Percentiles rank a stretch among this genome's conserved stretches.
Conservation (phyloP, 2,888 invertebrate species). For the Parnassius mnemosyne region DNA sequence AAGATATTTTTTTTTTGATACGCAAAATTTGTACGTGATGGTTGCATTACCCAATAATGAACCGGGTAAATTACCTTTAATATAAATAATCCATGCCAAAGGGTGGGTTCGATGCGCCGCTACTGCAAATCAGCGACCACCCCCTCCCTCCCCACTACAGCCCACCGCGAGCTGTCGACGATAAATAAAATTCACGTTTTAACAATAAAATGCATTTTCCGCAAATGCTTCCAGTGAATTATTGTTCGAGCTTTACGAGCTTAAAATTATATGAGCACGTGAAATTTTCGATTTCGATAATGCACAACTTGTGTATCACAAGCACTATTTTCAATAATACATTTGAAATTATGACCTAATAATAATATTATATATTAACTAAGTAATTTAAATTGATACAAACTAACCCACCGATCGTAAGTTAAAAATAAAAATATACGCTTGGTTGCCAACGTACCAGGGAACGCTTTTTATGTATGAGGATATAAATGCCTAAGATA, state of each 20-base stretch:
- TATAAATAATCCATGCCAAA: conserved; percentile 78
- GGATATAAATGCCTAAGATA: conserved; percentile 30
- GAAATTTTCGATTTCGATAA: conserved; percentile 80
- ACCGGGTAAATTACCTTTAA: conserved; percentile 77
- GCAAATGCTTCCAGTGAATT: conserved; percentile 79
- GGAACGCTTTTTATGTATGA: conserved; percentile 40
- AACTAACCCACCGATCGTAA: neutral
- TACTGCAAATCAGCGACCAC: conserved; percentile 75
- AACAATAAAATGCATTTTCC: conserved; percentile 82
- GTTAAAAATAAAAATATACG: neutral
- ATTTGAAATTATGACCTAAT: conserved; percentile 26
- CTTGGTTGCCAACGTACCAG: neutral
- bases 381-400: conserved; percentile 8
- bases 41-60: conserved; percentile 78
- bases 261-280: conserved; percentile 80
- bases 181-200: conserved; percentile 81
- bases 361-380: conserved; percentile 10
- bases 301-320: conserved; percentile 56
- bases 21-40: conserved; percentile 65
- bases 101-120: conserved; percentile 75
- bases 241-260: conserved; percentile 78
- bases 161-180: conserved; percentile 71
- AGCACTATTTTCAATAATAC: conserved; percentile 58
- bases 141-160: conserved; percentile 33
- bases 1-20: conserved; percentile 50